Percentiles rank a stretch among this genome's conserved stretches.
These are phyloP conservation scores for Ylistrum balloti DNA, from an alignment of 1,140 invertebrate genomes.

Conservation along the genomic window DNA sequence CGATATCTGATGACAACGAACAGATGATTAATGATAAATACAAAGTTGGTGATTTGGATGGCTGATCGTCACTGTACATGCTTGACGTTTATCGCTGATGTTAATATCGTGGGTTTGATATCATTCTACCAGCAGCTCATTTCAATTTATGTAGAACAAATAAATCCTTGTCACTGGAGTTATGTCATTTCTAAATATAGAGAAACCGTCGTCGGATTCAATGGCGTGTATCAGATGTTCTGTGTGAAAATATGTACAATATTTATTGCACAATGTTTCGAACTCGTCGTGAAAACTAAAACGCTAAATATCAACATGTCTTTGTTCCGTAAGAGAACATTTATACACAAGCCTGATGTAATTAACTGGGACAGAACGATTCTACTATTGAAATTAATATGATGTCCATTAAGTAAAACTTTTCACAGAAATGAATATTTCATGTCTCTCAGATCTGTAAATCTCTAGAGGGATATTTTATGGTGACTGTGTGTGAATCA, in stretches of 20 bases:
- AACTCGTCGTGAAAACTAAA: neutral
- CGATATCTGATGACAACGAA: too few species aligned
- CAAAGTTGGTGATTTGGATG: too few species aligned
- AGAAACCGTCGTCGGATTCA: neutral
- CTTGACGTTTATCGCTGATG: too few species aligned
- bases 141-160: too few species aligned
- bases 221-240: neutral
- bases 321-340: neutral
- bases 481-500: neutral
- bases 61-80: too few species aligned
- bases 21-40: too few species aligned
- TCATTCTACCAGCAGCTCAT: too few species aligned
- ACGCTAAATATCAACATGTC: neutral
- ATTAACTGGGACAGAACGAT: neutral
- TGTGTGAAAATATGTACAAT: neutral
- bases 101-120: too few species aligned
- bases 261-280: neutral
- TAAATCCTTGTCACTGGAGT: too few species aligned
- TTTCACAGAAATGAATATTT: conserved; percentile 6
- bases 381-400: neutral
- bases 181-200: neutral
- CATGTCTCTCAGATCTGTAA: neutral
- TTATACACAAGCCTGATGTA: neutral
- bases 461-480: neutral
- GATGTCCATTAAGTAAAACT: neutral